Conservation (phyloP, 1,140 invertebrate species). For the Drosophila repletoides region DNA sequence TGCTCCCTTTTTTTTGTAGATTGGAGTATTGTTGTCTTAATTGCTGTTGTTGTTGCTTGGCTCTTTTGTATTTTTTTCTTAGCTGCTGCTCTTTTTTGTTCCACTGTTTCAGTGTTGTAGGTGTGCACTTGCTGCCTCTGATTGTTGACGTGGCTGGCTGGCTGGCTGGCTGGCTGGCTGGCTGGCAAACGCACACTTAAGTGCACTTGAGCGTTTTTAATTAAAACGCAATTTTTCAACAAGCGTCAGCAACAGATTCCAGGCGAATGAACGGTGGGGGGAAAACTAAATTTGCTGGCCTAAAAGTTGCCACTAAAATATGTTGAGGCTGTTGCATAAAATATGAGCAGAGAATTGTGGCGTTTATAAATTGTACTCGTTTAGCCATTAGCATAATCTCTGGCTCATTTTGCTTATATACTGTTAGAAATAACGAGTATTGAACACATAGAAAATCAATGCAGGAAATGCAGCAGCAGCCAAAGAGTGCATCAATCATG, state of each 20-base stretch:
- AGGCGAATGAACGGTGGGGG: neutral
- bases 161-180: too few relatives aligned
- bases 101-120: slow-evolving; percentile 8
- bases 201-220: slow-evolving; percentile 80
- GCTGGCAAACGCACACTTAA: slow-evolving; percentile 73
- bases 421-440: neutral
- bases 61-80: slow-evolving; percentile 13
- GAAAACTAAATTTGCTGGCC: slow-evolving; percentile 1
- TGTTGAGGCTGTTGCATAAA: slow-evolving; percentile 43
- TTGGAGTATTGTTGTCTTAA: slow-evolving; percentile 63
- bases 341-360: slow-evolving; percentile 30
- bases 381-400: slow-evolving; percentile 34
- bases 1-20: slow-evolving; percentile 47
- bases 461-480: slow-evolving; percentile 25
- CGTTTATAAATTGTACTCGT: slow-evolving; percentile 22
- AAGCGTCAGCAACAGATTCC: slow-evolving; percentile 36
- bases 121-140: slow-evolving; percentile 41
- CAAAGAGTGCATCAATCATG: slow-evolving; percentile 56
- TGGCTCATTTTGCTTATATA: slow-evolving; percentile 8
- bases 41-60: slow-evolving; percentile 51
- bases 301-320: slow-evolving; percentile 31
- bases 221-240: slow-evolving; percentile 77
- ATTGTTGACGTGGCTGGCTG: slow-evolving; percentile 73
- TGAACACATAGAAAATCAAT: slow-evolving; percentile 18
- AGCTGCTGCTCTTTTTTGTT: slow-evolving; percentile 19